Percentiles rank a stretch among this genome's conserved stretches.
These are phyloP conservation scores for Platerodrilus igneus DNA, from an alignment of 2,888 invertebrate genomes.

Conservation along the genomic window DNA sequence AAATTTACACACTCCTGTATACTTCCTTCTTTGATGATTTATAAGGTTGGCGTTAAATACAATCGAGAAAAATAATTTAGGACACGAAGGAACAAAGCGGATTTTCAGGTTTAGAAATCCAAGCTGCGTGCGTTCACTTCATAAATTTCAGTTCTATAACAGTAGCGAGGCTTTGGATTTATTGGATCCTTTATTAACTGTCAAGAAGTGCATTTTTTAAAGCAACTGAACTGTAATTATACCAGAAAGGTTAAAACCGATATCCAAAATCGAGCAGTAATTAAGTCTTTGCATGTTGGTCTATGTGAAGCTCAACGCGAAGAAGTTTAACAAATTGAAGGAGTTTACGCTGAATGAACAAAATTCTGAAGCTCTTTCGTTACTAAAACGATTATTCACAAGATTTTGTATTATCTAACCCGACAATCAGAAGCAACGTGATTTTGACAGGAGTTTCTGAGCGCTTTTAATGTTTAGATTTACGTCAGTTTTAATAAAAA, in stretches of 20 bases:
- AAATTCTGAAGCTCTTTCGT: constrained; percentile 26
- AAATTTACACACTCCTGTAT: constrained; percentile 10
- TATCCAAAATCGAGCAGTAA: neutral
- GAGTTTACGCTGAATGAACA: constrained; percentile 13
- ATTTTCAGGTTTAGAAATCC: constrained; percentile 20
- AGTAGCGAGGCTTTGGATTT: constrained; percentile 35
- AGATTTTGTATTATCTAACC: constrained; percentile 20
- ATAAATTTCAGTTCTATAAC: constrained; percentile 33
- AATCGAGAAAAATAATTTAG: constrained; percentile 15
- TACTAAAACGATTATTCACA: constrained; percentile 12
- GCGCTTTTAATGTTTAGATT: too few species aligned
- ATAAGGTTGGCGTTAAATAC: constrained; percentile 7
- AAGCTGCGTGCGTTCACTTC: constrained; percentile 31
- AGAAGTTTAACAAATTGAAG: too few species aligned
- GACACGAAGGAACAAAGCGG: constrained; percentile 17
- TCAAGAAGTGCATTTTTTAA: constrained; percentile 34
- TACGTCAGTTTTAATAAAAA: too few species aligned
- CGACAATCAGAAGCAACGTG: too few species aligned
- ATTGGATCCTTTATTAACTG: constrained; percentile 37
- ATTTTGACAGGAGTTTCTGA: too few species aligned
- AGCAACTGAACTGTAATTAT: constrained; percentile 21
- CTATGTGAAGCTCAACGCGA: neutral
- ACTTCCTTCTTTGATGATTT: constrained; percentile 15
- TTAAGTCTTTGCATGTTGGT: neutral
- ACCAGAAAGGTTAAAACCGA: constrained; percentile 2